Percentiles rank a stretch among this genome's conserved stretches.
phyloP scores from a whole-genome alignment of 2,113 vertebrate genomes.

The Pelusios castaneus region DNA sequence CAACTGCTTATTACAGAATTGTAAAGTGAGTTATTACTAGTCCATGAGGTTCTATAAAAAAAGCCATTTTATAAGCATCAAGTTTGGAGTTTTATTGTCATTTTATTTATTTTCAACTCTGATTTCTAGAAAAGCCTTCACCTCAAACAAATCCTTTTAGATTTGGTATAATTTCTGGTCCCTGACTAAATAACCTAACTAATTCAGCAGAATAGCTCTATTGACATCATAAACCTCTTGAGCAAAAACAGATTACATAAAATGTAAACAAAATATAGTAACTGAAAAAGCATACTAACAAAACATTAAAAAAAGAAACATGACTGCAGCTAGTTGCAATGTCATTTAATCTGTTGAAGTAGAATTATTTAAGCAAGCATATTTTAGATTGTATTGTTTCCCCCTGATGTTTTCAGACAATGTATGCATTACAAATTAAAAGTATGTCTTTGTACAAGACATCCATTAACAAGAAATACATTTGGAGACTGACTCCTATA shows the following conservation, averaged over 20 bases:
- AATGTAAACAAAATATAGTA: not conserved
- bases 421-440: not conserved
- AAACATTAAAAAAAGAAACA: not conserved
- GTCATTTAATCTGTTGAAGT: not conserved
- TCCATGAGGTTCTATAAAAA: fast-evolving
- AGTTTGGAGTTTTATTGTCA: not conserved
- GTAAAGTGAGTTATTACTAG: not conserved
- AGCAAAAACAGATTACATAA: not conserved
- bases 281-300: not conserved
- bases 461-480: no score
- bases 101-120: not conserved
- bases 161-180: not conserved
- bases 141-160: fast-evolving
- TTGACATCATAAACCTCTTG: not conserved
- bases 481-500: fast-evolving
- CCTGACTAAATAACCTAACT: not conserved
- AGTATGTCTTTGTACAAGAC: not conserved
- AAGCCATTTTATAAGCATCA: not conserved
- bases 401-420: not conserved
- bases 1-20: not conserved
- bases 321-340: not conserved
- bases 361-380: not conserved
- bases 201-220: not conserved
- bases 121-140: not conserved
- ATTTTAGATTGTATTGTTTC: not conserved